Evolutionary conservation across 2,888 invertebrate species (phyloP).

Genomic region (Hirtodrosophila trivittata): DNA sequence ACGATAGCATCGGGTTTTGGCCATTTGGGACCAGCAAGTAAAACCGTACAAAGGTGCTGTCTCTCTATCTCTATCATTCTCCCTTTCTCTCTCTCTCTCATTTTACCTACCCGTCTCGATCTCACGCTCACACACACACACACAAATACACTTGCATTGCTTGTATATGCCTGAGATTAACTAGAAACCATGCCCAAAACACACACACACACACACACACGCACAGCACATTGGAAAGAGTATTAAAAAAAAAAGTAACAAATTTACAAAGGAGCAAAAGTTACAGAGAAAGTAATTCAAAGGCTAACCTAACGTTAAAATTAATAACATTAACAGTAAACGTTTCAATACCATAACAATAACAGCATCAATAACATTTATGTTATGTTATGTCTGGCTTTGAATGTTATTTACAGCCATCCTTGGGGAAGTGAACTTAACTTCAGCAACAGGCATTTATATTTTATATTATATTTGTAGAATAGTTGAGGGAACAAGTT

Average conservation of each 20-base stretch:
- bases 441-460: no score
- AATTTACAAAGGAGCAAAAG: no score
- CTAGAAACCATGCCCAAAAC: slow-evolving; percentile 30
- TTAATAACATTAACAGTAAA: no score
- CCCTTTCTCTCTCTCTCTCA: slow-evolving; percentile 13
- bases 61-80: slow-evolving; percentile 31
- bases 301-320: no score
- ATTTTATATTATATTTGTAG: no score
- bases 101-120: slow-evolving; percentile 28
- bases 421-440: no score
- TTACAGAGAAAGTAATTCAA: no score
- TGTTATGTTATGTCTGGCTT: no score
- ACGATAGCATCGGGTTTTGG: slow-evolving; percentile 98
- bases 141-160: slow-evolving; percentile 47
- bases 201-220: slow-evolving; percentile 30
- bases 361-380: no score
- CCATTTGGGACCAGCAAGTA: slow-evolving; percentile 93
- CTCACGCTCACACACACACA: slow-evolving; percentile 12
- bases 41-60: slow-evolving; percentile 92
- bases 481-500: no score
- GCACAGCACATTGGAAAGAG: slow-evolving; percentile 7
- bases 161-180: slow-evolving; percentile 44
- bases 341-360: no score
- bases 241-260: background rate
- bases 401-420: no score